These are phyloP conservation scores for Scytalopus superciliaris DNA, from an alignment of 2,113 vertebrate species.

Conservation along the genomic window DNA sequence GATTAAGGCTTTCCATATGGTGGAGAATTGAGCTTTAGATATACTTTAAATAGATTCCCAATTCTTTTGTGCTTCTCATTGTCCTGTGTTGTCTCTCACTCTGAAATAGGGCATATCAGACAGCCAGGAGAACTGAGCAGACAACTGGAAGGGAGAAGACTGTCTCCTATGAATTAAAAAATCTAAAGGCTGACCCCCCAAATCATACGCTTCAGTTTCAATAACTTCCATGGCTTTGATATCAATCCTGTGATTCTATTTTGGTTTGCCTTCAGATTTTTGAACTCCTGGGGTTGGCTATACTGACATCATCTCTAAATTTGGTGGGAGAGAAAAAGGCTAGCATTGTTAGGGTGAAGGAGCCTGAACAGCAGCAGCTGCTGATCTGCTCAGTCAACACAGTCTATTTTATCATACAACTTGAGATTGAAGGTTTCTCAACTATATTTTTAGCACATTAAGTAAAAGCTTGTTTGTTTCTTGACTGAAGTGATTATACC, in stretches of 20 bases:
- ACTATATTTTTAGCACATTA: slow-evolving; percentile 55
- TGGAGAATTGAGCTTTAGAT: slow-evolving; percentile 19
- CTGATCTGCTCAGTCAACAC: slow-evolving; percentile 26
- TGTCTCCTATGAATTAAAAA: slow-evolving; percentile 54
- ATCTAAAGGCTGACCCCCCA: slow-evolving; percentile 51
- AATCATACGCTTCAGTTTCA: slow-evolving; percentile 46
- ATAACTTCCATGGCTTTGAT: slow-evolving; percentile 50
- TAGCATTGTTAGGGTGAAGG: background rate
- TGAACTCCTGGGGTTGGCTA: slow-evolving; percentile 45
- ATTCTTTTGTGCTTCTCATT: slow-evolving; percentile 46
- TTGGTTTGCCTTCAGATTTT: slow-evolving; percentile 54
- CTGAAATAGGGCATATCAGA: slow-evolving; percentile 36
- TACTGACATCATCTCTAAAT: slow-evolving; percentile 66
- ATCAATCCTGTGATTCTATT: slow-evolving; percentile 56
- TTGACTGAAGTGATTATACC: slow-evolving; percentile 38
- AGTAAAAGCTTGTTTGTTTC: slow-evolving; percentile 45
- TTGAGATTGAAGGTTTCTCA: slow-evolving; percentile 45
- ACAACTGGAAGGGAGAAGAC: slow-evolving; percentile 17
- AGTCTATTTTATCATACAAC: slow-evolving; percentile 25
- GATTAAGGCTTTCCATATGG: background rate
- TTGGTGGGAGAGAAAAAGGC: slow-evolving; percentile 21
- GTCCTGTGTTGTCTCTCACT: slow-evolving; percentile 14
- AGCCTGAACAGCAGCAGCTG: slow-evolving; percentile 15
- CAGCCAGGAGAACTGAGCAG: slow-evolving; percentile 20
- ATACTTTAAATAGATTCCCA: slow-evolving; percentile 40